phyloP scores from a whole-genome alignment of 2,888 invertebrate species.

The Incurvaria masculella region DNA sequence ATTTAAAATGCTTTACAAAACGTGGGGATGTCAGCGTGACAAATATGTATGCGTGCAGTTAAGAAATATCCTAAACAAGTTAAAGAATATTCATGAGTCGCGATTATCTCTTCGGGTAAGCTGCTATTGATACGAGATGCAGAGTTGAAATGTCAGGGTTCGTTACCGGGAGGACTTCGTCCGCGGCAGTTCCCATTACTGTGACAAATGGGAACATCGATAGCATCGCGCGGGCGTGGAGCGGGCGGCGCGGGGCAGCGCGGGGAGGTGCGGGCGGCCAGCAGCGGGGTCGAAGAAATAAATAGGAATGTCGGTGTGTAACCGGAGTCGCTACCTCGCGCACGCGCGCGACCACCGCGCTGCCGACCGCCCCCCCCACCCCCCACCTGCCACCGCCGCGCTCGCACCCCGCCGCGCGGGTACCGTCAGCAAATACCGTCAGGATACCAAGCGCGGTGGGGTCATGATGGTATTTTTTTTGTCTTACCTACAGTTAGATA shows the following conservation, averaged over 20 bases:
- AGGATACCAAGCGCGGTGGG: background rate
- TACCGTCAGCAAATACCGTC: background rate
- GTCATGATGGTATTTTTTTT: no score
- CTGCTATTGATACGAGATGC: no score
- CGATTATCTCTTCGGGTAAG: no score
- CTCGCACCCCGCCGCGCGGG: background rate
- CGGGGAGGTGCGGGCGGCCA: no score
- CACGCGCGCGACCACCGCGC: background rate
- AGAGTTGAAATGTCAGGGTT: background rate
- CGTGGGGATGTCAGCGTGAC: no score
- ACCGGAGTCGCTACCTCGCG: background rate
- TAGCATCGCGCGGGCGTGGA: background rate
- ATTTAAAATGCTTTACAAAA: no score
- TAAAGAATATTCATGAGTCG: no score
- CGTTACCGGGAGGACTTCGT: background rate
- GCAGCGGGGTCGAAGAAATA: background rate
- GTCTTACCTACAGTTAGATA: no score
- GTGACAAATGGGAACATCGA: background rate
- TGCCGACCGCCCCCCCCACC: background rate
- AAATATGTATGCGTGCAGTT: no score
- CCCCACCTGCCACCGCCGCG: background rate
- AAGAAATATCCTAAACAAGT: no score
- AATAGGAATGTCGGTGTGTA: background rate
- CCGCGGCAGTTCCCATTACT: background rate
- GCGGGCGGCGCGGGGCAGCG: no score